Evolutionary conservation across 2,797 vertebrate genomes (phyloP).

Genomic region (Chiloscyllium punctatum): DNA sequence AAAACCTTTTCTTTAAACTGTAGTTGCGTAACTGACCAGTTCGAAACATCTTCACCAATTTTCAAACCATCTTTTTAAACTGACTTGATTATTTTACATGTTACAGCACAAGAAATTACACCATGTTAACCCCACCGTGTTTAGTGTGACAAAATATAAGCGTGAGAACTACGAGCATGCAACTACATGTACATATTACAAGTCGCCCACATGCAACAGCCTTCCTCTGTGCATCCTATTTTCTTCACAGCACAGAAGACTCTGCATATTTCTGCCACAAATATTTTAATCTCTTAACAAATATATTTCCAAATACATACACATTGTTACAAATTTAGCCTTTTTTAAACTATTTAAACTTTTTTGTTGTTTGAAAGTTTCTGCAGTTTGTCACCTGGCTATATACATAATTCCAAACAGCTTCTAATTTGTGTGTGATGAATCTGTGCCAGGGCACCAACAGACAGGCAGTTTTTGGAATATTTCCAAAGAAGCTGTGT

Average conservation of each 20-base stretch:
- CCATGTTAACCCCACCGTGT: conserved; percentile 21
- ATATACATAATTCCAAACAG: background rate
- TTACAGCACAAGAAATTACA: conserved; percentile 31
- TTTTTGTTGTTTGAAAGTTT: conserved; percentile 6
- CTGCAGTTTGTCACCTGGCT: background rate
- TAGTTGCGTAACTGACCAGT: background rate
- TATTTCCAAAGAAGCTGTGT: background rate
- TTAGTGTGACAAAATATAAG: conserved; percentile 34
- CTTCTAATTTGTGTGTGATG: background rate
- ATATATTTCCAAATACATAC: conserved; percentile 36
- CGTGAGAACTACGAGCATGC: conserved; percentile 21
- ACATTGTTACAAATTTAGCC: conserved; percentile 35
- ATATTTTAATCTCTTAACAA: conserved; percentile 23
- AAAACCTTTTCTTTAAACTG: conserved; percentile 32
- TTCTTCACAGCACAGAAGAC: conserved; percentile 10
- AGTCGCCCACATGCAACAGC: conserved; percentile 19
- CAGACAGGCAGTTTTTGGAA: background rate
- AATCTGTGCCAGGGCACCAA: background rate
- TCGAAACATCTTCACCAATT: background rate
- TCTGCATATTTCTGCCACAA: conserved; percentile 10
- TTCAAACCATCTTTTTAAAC: conserved; percentile 18
- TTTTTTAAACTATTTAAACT: conserved; percentile 20
- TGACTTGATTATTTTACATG: conserved; percentile 35
- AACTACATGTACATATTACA: conserved; percentile 30
- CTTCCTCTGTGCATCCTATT: background rate